These are phyloP conservation scores for Chymomyza amoena DNA, from an alignment of 2,888 invertebrate genomes.

Conservation along the genomic window DNA sequence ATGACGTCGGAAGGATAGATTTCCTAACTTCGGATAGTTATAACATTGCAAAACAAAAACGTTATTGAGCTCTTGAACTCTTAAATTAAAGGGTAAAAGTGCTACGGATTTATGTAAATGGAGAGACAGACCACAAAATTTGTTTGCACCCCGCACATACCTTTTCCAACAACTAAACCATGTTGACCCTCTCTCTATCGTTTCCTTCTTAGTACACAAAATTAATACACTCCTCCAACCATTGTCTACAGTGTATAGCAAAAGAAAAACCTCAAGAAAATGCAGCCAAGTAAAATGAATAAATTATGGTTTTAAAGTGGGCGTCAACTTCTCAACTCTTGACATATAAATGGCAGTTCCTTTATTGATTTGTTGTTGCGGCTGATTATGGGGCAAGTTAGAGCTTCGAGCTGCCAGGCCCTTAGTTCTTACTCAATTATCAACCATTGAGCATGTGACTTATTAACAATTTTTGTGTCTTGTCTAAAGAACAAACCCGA, in stretches of 20 bases:
- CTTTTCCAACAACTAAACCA: too few species aligned
- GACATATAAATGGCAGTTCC: constrained; percentile 51
- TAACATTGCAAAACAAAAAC: too few species aligned
- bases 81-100: too few species aligned
- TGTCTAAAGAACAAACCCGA: not conserved
- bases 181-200: too few species aligned
- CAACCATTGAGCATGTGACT: not conserved
- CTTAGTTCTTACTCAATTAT: not conserved
- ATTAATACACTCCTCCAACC: too few species aligned
- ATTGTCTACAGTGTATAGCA: not conserved
- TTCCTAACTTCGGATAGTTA: too few species aligned
- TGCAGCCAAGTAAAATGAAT: constrained; percentile 15
- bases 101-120: too few species aligned
- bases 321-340: constrained; percentile 35
- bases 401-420: not conserved
- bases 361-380: constrained; percentile 23
- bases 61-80: too few species aligned
- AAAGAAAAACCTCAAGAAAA: constrained; percentile 22
- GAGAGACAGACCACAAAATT: too few species aligned
- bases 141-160: too few species aligned
- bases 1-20: too few species aligned
- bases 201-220: too few species aligned
- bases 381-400: not conserved
- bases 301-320: constrained; percentile 17
- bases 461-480: not conserved